Evolutionary conservation across 2,888 invertebrate genomes (phyloP).

Genomic region (Liopterus haemorrhoidalis): DNA sequence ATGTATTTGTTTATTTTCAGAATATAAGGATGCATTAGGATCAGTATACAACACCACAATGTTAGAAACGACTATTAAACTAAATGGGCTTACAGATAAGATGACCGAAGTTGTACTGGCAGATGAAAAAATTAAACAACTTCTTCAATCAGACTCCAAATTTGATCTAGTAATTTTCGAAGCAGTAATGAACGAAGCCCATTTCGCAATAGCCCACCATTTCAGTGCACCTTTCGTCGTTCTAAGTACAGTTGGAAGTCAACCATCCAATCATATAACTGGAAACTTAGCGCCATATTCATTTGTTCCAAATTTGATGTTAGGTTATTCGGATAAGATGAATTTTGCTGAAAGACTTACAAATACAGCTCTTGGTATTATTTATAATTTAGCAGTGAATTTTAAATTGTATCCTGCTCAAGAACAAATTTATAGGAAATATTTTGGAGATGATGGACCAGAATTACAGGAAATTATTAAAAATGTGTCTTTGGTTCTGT

Average conservation of each 20-base stretch:
- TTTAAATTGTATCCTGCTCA: neutral
- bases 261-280: constrained; percentile 30
- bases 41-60: neutral
- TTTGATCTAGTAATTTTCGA: constrained; percentile 37
- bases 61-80: neutral
- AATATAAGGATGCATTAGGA: neutral
- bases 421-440: constrained; percentile 6
- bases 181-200: constrained; percentile 36
- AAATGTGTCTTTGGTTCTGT: constrained; percentile 28
- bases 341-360: constrained; percentile 30
- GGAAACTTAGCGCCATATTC: constrained; percentile 34
- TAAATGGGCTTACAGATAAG: neutral
- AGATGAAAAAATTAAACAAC: constrained; percentile 29
- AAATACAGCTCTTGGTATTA: neutral
- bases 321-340: constrained; percentile 28
- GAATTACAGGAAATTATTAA: constrained; percentile 21
- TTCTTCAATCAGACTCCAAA: constrained; percentile 28
- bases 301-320: constrained; percentile 25
- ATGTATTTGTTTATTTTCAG: neutral
- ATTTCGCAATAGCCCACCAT: constrained; percentile 29
- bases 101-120: neutral
- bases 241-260: constrained; percentile 27
- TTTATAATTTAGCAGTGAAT: neutral
- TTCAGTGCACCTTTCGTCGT: constrained; percentile 32
- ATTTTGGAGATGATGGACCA: constrained; percentile 19